phyloP scores from a whole-genome alignment of 2,888 invertebrate species.

The Sinentomon sp. region DNA sequence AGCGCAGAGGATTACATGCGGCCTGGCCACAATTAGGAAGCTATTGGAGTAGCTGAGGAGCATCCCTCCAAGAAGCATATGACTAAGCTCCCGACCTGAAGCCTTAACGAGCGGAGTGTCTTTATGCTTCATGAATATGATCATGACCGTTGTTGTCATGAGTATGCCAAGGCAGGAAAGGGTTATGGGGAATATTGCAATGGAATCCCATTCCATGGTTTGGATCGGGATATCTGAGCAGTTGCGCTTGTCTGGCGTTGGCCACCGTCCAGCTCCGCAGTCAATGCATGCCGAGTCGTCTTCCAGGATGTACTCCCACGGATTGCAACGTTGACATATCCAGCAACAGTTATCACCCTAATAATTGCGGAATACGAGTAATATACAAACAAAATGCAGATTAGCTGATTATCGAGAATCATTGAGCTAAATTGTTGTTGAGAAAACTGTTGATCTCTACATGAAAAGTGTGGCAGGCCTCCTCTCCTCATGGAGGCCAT shows the following conservation, averaged over 20 bases:
- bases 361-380: constrained; percentile 11
- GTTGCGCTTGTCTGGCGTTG: constrained; percentile 29
- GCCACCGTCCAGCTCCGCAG: constrained; percentile 34
- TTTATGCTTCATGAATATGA: constrained; percentile 58
- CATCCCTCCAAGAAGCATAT: constrained; percentile 67
- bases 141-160: constrained; percentile 41
- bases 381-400: too few species aligned
- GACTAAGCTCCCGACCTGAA: constrained; percentile 65
- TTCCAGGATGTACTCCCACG: constrained; percentile 33
- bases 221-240: constrained; percentile 33
- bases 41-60: constrained; percentile 77
- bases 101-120: constrained; percentile 93
- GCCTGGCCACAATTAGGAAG: constrained; percentile 53
- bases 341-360: constrained; percentile 41
- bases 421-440: too few species aligned
- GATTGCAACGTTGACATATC: constrained; percentile 43
- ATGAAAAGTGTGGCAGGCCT: too few species aligned
- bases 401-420: too few species aligned
- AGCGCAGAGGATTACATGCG: constrained; percentile 63
- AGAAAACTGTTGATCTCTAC: too few species aligned
- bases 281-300: constrained; percentile 35
- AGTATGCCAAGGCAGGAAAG: constrained; percentile 61
- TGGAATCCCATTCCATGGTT: constrained; percentile 34
- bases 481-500: too few species aligned
- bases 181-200: too few species aligned